These are phyloP conservation scores for Celastrina argiolus DNA, from an alignment of 2,888 invertebrate species.

Conservation along the genomic window DNA sequence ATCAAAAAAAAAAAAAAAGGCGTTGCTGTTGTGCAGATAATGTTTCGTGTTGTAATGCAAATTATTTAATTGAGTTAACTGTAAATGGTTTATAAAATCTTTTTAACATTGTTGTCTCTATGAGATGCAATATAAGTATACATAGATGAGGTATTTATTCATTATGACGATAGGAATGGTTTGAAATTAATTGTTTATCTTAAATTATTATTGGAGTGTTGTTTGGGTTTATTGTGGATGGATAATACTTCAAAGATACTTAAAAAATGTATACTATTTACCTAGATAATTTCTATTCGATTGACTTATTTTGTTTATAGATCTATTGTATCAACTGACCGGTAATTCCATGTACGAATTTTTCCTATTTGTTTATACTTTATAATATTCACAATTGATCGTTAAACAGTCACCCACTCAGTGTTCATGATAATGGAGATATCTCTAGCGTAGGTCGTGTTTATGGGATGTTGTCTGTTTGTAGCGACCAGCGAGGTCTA, in stretches of 20 bases:
- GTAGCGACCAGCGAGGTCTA: conserved; percentile 6
- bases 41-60: conserved; percentile 61
- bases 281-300: too few species aligned
- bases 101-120: not conserved
- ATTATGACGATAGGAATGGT: too few species aligned
- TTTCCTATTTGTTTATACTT: conserved; percentile 40
- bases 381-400: conserved; percentile 64
- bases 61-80: conserved; percentile 32
- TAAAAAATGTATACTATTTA: too few species aligned
- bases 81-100: not conserved
- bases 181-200: too few species aligned
- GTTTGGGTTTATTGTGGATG: too few species aligned
- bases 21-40: conserved; percentile 59
- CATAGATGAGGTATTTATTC: too few species aligned
- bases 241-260: too few species aligned
- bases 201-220: too few species aligned
- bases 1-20: too few species aligned
- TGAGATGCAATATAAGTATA: too few species aligned
- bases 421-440: conserved; percentile 64
- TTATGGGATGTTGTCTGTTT: conserved; percentile 30
- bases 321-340: too few species aligned
- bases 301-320: too few species aligned
- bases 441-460: conserved; percentile 69
- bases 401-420: conserved; percentile 59
- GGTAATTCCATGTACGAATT: not conserved